Evolutionary conservation across 2,113 vertebrate genomes (phyloP).

Genomic region (Phrynosoma platyrhinos): DNA sequence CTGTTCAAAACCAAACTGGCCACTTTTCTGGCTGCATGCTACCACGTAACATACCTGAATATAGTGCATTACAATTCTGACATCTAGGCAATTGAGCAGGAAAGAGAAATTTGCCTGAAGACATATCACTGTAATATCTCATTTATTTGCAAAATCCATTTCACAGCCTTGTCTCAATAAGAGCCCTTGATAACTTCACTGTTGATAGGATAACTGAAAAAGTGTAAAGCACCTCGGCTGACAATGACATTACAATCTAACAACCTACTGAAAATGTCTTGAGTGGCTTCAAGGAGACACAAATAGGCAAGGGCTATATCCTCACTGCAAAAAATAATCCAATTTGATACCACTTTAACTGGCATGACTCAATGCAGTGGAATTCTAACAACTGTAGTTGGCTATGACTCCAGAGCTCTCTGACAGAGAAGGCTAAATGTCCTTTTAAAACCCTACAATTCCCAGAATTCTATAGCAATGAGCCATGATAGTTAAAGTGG

Average conservation of each 20-base stretch:
- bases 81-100: neutral
- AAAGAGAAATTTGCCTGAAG: neutral
- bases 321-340: neutral
- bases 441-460: too few species aligned
- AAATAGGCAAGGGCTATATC: neutral
- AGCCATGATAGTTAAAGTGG: too few species aligned
- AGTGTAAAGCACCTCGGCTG: neutral
- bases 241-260: neutral
- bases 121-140: neutral
- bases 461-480: too few species aligned
- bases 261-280: neutral
- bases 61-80: accelerated
- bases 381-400: too few species aligned
- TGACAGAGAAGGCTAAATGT: too few species aligned
- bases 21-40: neutral
- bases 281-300: neutral
- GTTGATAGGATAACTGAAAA: neutral
- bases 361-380: too few species aligned
- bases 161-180: neutral
- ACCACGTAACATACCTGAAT: constrained; percentile 17
- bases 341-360: too few species aligned
- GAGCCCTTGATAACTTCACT: neutral
- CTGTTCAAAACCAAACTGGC: constrained; percentile 9
- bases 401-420: too few species aligned
- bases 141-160: neutral